Conservation (phyloP, 2,797 vertebrate species). For the Trachops cirrhosus region DNA sequence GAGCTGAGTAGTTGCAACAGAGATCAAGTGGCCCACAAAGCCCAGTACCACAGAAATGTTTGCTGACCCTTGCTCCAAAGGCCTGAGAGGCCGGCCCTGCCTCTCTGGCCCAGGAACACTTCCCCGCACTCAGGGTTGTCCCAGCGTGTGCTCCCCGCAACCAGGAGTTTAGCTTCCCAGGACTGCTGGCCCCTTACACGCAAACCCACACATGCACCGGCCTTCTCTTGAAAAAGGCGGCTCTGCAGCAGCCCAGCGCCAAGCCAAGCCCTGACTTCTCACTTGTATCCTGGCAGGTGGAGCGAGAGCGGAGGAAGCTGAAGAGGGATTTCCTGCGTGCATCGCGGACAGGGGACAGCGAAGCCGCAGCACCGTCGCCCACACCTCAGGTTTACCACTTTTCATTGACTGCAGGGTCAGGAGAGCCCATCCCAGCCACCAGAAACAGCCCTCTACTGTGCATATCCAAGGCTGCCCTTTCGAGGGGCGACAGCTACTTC, state of each 20-base stretch:
- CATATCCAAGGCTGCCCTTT: background rate
- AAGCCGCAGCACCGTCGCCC: background rate
- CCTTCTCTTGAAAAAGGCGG: background rate
- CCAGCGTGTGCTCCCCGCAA: background rate
- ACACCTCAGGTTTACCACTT: slow-evolving; percentile 52
- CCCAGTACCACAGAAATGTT: background rate
- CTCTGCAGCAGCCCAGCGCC: background rate
- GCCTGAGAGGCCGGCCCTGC: background rate
- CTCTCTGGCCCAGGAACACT: background rate
- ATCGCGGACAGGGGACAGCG: background rate
- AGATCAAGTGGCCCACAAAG: background rate
- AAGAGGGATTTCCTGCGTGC: slow-evolving; percentile 61
- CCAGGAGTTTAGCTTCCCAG: background rate
- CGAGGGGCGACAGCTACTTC: background rate
- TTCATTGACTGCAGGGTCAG: background rate
- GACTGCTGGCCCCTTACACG: background rate
- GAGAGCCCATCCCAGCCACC: background rate
- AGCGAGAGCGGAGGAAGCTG: slow-evolving; percentile 79
- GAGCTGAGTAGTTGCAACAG: background rate
- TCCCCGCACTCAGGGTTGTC: background rate
- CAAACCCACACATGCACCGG: rapidly evolving
- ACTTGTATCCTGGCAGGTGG: slow-evolving; percentile 69
- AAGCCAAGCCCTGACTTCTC: background rate
- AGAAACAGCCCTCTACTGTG: background rate
- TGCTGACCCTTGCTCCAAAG: background rate